Percentiles rank a stretch among this genome's conserved stretches.
Conservation (phyloP, 2,113 vertebrate genomes). For the Egretta garzetta region DNA sequence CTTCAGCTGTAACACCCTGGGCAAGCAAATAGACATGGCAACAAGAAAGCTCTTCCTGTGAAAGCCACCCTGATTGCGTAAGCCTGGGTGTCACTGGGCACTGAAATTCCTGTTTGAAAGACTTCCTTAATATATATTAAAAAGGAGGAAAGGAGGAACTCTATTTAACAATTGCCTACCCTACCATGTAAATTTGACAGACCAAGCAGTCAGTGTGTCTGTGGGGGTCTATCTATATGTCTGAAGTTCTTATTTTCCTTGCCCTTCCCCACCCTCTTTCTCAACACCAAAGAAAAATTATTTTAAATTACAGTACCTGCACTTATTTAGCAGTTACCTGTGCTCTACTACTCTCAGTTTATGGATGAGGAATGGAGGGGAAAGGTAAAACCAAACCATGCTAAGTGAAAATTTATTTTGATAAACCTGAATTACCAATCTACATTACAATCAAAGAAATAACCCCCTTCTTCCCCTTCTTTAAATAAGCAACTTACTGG, state of each 20-base stretch:
- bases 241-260: background rate
- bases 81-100: background rate
- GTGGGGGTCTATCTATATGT: background rate
- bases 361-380: background rate
- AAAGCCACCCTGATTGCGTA: background rate
- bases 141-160: background rate
- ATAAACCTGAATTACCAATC: background rate
- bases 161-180: background rate
- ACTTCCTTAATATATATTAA: background rate
- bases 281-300: background rate
- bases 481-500: slow-evolving; percentile 74
- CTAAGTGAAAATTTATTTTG: background rate
- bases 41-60: background rate
- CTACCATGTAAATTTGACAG: background rate
- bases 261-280: background rate
- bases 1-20: background rate
- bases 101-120: background rate
- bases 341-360: background rate
- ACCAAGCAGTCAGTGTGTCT: background rate
- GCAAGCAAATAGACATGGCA: background rate
- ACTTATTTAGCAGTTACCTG: background rate
- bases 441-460: background rate
- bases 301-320: background rate
- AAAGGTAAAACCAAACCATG: background rate
- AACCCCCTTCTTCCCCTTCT: background rate